Evolutionary conservation across 2,888 invertebrate genomes (phyloP).

Genomic region (Entomobrya multifasciata): DNA sequence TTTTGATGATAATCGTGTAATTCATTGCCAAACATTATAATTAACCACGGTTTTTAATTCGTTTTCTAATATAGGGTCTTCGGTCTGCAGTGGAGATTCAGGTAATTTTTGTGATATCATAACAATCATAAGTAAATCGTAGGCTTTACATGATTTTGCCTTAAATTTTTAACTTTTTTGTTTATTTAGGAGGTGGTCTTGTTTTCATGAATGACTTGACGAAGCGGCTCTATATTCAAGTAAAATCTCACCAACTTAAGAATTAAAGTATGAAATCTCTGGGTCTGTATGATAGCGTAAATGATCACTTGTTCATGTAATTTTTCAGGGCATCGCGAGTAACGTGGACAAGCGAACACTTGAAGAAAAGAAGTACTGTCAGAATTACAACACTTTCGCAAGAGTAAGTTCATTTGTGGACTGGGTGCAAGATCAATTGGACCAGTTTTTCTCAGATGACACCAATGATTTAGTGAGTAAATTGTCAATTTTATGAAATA

Average conservation of each 20-base stretch:
- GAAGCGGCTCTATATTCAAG: slow-evolving; percentile 71
- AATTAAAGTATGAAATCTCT: background rate
- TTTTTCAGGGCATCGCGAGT: slow-evolving; percentile 72
- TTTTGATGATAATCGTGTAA: background rate
- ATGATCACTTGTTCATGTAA: background rate
- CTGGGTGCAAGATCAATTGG: slow-evolving; percentile 73
- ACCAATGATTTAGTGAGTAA: slow-evolving; percentile 48
- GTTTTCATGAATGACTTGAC: slow-evolving; percentile 69
- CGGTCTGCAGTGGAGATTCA: slow-evolving; percentile 69
- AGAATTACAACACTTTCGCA: slow-evolving; percentile 76
- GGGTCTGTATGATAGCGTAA: too few relatives aligned
- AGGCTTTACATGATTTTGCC: too few relatives aligned
- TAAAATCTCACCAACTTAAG: slow-evolving; percentile 12
- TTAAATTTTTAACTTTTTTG: background rate
- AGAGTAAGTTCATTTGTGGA: slow-evolving; percentile 73
- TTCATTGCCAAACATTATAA: background rate
- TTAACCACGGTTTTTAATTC: background rate
- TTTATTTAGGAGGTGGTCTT: slow-evolving; percentile 68
- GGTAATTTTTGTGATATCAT: slow-evolving; percentile 7
- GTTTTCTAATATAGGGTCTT: slow-evolving; percentile 51
- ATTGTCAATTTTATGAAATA: background rate
- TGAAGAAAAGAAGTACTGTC: slow-evolving; percentile 69
- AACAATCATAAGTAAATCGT: background rate
- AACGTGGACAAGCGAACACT: slow-evolving; percentile 73
- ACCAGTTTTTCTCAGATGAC: slow-evolving; percentile 68